Evolutionary conservation across 2,113 vertebrate genomes (phyloP), one percentile per base, ranked within the genome.

Genomic region (Tympanuchus pallidicinctus): DNA sequence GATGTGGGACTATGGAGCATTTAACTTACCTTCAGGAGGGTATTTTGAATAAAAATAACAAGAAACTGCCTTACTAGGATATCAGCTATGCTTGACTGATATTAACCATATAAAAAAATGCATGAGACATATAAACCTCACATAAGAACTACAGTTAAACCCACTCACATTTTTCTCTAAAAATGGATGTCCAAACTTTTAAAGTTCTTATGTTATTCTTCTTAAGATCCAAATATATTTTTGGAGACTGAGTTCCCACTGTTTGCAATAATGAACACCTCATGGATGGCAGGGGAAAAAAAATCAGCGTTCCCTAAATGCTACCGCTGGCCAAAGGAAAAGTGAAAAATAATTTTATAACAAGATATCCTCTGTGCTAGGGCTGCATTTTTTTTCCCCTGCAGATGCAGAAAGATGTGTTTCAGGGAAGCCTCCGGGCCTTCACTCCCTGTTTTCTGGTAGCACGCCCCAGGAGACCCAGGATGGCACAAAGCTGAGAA

Each of bases 31-130:
- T 95, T 95, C 84, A 92, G 93, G 64, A 95, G 88, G 32, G 80
- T 97, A 95, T 97, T 97, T 97, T 96, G 84, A 94, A 93, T 87
- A 89, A 96, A 96, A 97, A 97, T 94, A 97, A 82, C 86, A 94
- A 94, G 93, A 92, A 96, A 92, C 47, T 94, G 70, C 72, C 85
- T 90, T 93, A 78, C 84, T 92, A 96, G 95, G 86, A 87, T 96
- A 94, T 96, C 79, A 94, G 5, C 79, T 79, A 86, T 91, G 93
- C 92, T 92, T 96, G 96, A 95, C 84, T 95, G 94, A 88, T 94
- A 95, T 80, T 94, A 96, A 94, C 86, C 86, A 72, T 91, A 93
- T 61, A 74, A 94, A 95, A 94, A 94, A 91, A 94, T 47, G 78
- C 76, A 69, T 52, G 70, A 48, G 78, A 60, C 73, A 45, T n/a